Conservation (phyloP, 2,888 invertebrate genomes). For the Axea sp. region DNA sequence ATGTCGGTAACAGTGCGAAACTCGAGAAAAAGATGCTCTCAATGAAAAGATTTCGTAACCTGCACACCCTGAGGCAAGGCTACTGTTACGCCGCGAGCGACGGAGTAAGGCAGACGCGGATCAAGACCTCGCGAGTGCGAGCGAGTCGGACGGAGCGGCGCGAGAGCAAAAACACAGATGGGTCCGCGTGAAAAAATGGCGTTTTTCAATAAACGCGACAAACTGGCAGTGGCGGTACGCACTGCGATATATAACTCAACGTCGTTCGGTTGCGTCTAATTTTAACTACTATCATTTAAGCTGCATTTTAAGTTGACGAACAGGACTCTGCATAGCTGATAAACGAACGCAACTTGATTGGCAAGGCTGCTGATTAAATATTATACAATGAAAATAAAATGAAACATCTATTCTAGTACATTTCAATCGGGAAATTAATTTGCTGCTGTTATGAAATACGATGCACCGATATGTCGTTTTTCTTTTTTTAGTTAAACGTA, state of each 20-base stretch:
- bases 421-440: too few species aligned
- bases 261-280: slow-evolving; percentile 50
- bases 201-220: slow-evolving; percentile 47
- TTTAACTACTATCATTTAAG: slow-evolving; percentile 42
- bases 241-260: slow-evolving; percentile 22
- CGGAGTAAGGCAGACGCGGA: slow-evolving; percentile 7
- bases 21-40: slow-evolving; percentile 28
- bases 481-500: too few species aligned
- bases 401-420: too few species aligned
- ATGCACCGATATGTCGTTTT: too few species aligned
- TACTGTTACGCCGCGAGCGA: slow-evolving; percentile 38
- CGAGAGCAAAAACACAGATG: slow-evolving; percentile 47
- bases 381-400: slow-evolving; percentile 28
- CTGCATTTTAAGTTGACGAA: slow-evolving; percentile 43
- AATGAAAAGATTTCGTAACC: slow-evolving; percentile 43
- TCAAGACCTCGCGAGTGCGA: neutral
- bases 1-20: slow-evolving; percentile 12
- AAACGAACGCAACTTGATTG: slow-evolving; percentile 43
- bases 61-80: slow-evolving; percentile 54
- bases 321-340: slow-evolving; percentile 37
- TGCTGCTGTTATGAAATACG: too few species aligned
- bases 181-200: slow-evolving; percentile 37
- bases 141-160: slow-evolving; percentile 22
- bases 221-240: slow-evolving; percentile 35
- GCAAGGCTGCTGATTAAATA: slow-evolving; percentile 36